A percentile compares a stretch with the other conserved stretches of the same genome.
Conservation (phyloP, 2,797 vertebrate genomes). For the Miichthys miiuy region DNA sequence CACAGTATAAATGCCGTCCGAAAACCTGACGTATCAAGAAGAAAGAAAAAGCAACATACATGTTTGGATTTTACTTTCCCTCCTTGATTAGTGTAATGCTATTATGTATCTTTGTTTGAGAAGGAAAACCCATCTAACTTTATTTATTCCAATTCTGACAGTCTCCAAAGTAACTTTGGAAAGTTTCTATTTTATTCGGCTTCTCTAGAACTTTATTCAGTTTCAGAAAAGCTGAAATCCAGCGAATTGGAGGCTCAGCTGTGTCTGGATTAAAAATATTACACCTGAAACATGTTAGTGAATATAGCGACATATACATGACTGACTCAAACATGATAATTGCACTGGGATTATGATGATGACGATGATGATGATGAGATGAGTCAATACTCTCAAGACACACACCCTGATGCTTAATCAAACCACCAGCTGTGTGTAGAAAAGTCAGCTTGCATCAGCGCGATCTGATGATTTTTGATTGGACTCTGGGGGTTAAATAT, state of each 20-base stretch:
- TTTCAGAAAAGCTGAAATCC: too few species aligned
- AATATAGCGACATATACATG: too few species aligned
- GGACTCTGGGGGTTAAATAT: not conserved
- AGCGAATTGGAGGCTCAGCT: not conserved
- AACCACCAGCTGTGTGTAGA: not conserved
- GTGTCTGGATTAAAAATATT: not conserved
- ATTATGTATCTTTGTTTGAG: too few species aligned
- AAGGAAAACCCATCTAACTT: not conserved
- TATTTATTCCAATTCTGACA: too few species aligned
- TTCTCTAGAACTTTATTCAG: too few species aligned
- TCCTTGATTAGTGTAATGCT: not conserved
- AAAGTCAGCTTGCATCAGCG: not conserved
- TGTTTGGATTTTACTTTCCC: not conserved
- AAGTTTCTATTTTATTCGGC: too few species aligned
- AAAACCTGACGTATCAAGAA: not conserved
- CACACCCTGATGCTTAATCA: not conserved
- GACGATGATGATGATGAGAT: not conserved
- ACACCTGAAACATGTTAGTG: not conserved
- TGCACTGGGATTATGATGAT: slow-evolving; percentile 9
- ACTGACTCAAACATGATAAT: slow-evolving; percentile 12
- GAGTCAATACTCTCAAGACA: slow-evolving; percentile 1
- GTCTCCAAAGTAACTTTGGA: too few species aligned
- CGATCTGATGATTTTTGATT: slow-evolving; percentile 31
- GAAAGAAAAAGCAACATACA: not conserved
- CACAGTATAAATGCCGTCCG: not conserved